Base-by-base conservation (phyloP, 2,797 vertebrate species). In the Anas georgica region DNA sequence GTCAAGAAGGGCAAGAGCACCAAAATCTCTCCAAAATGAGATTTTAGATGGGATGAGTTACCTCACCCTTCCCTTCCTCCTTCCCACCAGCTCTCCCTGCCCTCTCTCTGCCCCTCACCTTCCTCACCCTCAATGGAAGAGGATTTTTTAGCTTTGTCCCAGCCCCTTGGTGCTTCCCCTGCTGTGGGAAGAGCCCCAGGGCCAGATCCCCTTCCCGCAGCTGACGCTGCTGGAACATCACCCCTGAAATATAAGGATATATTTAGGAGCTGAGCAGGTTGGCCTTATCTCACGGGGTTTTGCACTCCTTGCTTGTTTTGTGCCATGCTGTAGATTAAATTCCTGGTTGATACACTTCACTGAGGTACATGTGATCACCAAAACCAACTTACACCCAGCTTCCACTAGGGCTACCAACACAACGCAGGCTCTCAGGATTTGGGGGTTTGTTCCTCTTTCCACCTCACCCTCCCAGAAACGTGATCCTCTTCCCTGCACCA, bases 371-470 rank as follows among this genome's bases (percentile, higher is more conserved):
- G 22, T 35, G 55, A 79, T 25, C 64, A 31, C 39, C 39, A 50
- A 70, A 83, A 52, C 6, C 0, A 0, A 54, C 31, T 39, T 63
- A 26, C 29, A 43, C 21, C 16, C 17, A 31, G 45, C 7, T 93
- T 23, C 77, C 48, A 55, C 28, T 8, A 41, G 26, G 29, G 50
- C 21, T 17, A 31, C 20, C 75, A 2, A 5, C 62, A 35, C 68
- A n/a, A 59, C 17, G 41, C 4, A 11, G 15, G 33, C 17, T 66
- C 66, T 58, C 83, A 72, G 62, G 22, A 76, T 0, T 0, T 18
- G 59, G 35, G 50, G 4, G 29, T 76, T 9, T 28, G 23, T 23
- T 63, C 2, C 67, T 90, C 43, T 21, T 43, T 55, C 50, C 46
- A 67, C n/a, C 35, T 83, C 31, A 48, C 23, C 23, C 29, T 28